Percentiles rank a stretch among this genome's conserved stretches.
Conservation (phyloP, 2,888 invertebrate species). For the Drosophila planitibia region DNA sequence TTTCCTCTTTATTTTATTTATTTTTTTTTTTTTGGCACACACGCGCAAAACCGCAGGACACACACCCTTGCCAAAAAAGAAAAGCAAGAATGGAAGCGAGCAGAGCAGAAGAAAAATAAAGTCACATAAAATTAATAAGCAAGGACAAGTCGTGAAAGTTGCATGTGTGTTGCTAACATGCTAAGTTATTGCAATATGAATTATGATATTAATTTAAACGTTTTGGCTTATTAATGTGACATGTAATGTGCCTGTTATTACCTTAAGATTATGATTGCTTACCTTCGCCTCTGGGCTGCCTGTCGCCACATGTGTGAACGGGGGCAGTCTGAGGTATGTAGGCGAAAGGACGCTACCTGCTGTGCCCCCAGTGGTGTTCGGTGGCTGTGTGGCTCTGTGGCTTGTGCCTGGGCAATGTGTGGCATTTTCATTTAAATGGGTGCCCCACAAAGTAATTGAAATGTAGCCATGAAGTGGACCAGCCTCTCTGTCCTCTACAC, state of each 20-base stretch:
- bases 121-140: slow-evolving; percentile 81
- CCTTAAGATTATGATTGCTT: slow-evolving; percentile 79
- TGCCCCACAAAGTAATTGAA: slow-evolving; percentile 76
- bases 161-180: slow-evolving; percentile 68
- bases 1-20: neutral
- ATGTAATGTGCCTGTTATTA: slow-evolving; percentile 80
- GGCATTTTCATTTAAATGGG: slow-evolving; percentile 79
- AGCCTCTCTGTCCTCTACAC: slow-evolving; percentile 6
- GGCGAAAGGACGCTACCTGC: slow-evolving; percentile 44
- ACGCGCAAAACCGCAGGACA: slow-evolving; percentile 42
- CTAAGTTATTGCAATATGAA: slow-evolving; percentile 83
- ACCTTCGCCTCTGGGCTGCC: slow-evolving; percentile 32
- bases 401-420: slow-evolving; percentile 73
- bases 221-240: slow-evolving; percentile 82
- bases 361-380: slow-evolving; percentile 17
- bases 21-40: slow-evolving; percentile 53
- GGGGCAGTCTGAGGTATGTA: neutral
- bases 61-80: slow-evolving; percentile 44
- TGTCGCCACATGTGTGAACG: slow-evolving; percentile 40
- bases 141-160: slow-evolving; percentile 37
- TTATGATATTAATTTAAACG: slow-evolving; percentile 83
- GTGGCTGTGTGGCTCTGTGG: slow-evolving; percentile 54
- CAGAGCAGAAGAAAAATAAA: slow-evolving; percentile 44
- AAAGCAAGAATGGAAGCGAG: neutral
- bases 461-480: slow-evolving; percentile 66